Evolutionary conservation across 1,140 invertebrate genomes (phyloP), one percentile per base, ranked within the genome.

Genomic region (Procambarus virginalis): DNA sequence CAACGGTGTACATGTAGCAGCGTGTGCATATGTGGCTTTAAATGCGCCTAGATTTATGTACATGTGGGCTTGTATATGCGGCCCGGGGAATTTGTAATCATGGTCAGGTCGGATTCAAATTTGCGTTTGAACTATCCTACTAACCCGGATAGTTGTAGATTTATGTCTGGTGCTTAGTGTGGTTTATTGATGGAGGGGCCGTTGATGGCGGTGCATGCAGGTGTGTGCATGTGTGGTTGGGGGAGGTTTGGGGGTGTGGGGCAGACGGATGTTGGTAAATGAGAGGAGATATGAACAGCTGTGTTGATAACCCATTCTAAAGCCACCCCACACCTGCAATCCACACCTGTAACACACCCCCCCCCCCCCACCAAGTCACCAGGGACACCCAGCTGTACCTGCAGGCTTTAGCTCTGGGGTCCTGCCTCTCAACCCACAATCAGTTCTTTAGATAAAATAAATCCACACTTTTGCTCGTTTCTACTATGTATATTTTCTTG

Each of bases 21-120:
- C 12, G 80, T 82, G 80, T 68, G 80, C 68, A 73, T 73, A 73
- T 73, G 68, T 73, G 34, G 68, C 68, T 22, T 73, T 4, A 73
- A 73, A 22, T 22, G n/a, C 10, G 17, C 68, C 68, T 6, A 22
- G 68, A 73, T 73, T 73, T 73, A 73, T 73, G 68, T 34, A 73
- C 68, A 73, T 34, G 68, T 73, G 6, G 20, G 68, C 10, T 3
- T 22, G 68, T 73, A 5, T 34, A 5, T 34, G 22, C 4, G 68
- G 2, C n/a, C 5, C 68, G 20, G n/a, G 20, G 10, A 73, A 73
- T 73, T 73, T 73, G 68, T 73, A 73, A 73, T 73, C n/a, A 73
- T 34, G 68, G 68, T 73, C 68, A 73, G 20, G 68, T 73, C 68
- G 6, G n/a, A 73, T 9, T 73, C 68, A 73, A 73, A 73, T 73